Evolutionary conservation across 2,113 vertebrate species (phyloP).

Genomic region (Plecotus auritus): DNA sequence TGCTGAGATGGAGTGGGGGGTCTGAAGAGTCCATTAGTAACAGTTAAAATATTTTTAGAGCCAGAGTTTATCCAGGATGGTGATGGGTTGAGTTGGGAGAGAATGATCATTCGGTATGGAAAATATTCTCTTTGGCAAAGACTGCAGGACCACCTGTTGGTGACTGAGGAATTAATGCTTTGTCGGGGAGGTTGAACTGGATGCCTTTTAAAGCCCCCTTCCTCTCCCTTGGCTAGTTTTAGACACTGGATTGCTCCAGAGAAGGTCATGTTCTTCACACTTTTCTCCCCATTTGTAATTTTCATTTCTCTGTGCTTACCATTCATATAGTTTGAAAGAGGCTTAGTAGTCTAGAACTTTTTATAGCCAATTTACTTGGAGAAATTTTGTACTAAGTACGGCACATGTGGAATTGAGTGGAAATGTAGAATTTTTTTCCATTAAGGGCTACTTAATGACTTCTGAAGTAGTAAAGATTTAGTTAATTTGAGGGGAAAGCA

Average conservation of each 20-base stretch:
- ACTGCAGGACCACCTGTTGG: neutral
- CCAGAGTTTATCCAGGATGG: neutral
- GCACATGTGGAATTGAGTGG: neutral
- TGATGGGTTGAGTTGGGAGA: neutral
- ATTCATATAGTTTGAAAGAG: slow-evolving; percentile 23
- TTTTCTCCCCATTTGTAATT: slow-evolving; percentile 13
- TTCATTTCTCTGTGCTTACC: neutral
- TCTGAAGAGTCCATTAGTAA: neutral
- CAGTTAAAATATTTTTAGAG: neutral
- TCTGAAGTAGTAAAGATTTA: slow-evolving; percentile 7
- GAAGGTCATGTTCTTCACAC: neutral
- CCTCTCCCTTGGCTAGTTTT: neutral
- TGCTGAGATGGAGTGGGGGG: neutral
- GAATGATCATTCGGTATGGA: neutral
- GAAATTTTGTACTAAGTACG: slow-evolving; percentile 19
- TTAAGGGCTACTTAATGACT: neutral
- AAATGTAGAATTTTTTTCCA: neutral
- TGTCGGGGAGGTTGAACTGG: neutral
- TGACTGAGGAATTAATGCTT: neutral
- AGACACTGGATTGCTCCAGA: neutral
- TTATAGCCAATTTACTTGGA: slow-evolving; percentile 20
- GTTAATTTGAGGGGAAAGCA: slow-evolving; percentile 8
- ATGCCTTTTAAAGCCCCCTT: neutral
- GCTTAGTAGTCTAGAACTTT: neutral
- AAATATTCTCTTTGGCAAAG: neutral